Percentiles rank a stretch among this genome's conserved stretches.
phyloP scores from a whole-genome alignment of 2,113 vertebrate genomes.

The Natator depressus region DNA sequence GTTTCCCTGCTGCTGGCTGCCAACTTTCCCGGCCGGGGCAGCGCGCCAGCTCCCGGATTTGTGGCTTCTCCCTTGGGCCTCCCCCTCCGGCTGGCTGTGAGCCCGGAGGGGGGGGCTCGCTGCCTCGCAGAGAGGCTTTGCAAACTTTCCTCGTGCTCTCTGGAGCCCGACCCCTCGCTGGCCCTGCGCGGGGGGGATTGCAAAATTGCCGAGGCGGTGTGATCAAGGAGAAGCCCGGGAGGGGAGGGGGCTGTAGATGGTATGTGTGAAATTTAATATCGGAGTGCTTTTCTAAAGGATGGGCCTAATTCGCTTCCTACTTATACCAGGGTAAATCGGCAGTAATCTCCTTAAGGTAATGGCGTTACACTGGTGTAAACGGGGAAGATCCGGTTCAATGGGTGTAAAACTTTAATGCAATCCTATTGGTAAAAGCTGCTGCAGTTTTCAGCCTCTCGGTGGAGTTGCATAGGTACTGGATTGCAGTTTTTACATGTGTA shows the following conservation, averaged over 20 bases:
- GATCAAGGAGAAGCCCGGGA: not conserved
- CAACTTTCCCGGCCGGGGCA: constrained; percentile 57
- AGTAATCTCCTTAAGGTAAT: too few species aligned
- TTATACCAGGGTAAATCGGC: not conserved
- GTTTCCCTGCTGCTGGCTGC: not conserved
- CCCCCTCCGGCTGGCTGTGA: not conserved
- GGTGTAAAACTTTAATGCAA: not conserved
- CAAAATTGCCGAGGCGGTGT: not conserved
- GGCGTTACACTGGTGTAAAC: not conserved
- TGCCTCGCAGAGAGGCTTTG: not conserved
- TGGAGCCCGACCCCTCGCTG: constrained; percentile 9
- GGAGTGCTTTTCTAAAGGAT: not conserved
- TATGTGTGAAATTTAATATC: not conserved
- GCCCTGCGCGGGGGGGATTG: not conserved
- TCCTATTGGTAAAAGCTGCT: not conserved
- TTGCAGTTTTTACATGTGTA: not conserved
- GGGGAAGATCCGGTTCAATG: too few species aligned
- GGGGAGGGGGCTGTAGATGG: not conserved
- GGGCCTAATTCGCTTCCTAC: not conserved
- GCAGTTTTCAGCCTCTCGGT: not conserved
- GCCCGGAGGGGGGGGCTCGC: not conserved
- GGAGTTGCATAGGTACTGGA: not conserved
- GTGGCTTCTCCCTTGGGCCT: not conserved
- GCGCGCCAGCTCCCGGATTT: constrained; percentile 8
- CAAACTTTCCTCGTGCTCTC: not conserved